Conservation (phyloP, 2,113 vertebrate species). For the Ondatra zibethicus region DNA sequence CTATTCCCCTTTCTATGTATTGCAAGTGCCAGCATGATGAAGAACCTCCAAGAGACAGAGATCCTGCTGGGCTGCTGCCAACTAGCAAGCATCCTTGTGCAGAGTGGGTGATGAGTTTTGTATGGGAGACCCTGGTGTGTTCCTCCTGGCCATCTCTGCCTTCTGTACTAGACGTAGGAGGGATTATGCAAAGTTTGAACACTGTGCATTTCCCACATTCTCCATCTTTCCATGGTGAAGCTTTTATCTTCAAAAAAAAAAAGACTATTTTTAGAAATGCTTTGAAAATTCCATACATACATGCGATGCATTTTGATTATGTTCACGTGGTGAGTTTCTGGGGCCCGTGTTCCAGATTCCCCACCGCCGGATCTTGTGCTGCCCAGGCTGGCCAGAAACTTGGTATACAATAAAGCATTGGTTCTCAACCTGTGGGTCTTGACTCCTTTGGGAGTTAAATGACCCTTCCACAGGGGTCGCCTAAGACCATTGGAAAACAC, state of each 20-base stretch:
- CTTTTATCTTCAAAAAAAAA: neutral
- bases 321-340: neutral
- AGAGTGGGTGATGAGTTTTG: neutral
- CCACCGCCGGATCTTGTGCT: neutral
- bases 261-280: neutral
- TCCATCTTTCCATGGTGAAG: neutral
- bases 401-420: neutral
- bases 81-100: no score
- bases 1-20: neutral
- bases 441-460: neutral
- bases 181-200: no score
- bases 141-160: neutral
- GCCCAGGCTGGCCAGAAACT: neutral
- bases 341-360: fast-evolving
- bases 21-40: neutral
- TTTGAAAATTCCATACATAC: neutral
- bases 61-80: neutral
- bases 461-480: neutral
- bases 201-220: neutral
- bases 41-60: no score
- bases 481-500: neutral
- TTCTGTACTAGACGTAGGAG: neutral
- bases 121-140: neutral
- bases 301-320: neutral
- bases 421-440: neutral